phyloP scores from a whole-genome alignment of 2,888 invertebrate species.

The Drosophila seclusa region DNA sequence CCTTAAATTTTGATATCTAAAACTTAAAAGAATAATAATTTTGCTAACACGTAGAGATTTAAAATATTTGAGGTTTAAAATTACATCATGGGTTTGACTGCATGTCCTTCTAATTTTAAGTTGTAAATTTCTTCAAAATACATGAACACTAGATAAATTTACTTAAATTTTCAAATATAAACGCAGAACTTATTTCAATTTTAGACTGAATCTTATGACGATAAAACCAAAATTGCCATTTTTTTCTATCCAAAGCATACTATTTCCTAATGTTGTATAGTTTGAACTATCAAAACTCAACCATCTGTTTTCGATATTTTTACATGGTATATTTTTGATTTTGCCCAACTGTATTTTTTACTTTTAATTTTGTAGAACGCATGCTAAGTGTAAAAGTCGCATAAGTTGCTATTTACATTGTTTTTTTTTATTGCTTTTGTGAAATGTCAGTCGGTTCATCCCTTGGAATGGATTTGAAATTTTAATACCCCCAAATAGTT shows the following conservation, averaged over 20 bases:
- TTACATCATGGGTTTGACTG: neutral
- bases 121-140: neutral
- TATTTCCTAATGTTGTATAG: neutral
- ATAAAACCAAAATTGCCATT: neutral
- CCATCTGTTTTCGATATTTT: neutral
- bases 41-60: neutral
- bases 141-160: conserved; percentile 1
- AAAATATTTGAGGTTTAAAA: conserved; percentile 6
- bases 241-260: neutral
- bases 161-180: neutral
- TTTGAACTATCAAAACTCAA: neutral
- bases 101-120: neutral
- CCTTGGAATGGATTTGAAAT: neutral
- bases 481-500: neutral
- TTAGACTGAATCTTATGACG: neutral
- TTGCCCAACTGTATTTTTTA: neutral
- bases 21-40: conserved; percentile 10
- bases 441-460: neutral
- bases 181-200: neutral
- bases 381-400: neutral
- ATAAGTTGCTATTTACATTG: accelerated
- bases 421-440: neutral
- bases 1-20: conserved; percentile 4
- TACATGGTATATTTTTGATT: neutral
- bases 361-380: neutral